Conservation (phyloP, 2,113 vertebrate species). For the Anolis sagrei region DNA sequence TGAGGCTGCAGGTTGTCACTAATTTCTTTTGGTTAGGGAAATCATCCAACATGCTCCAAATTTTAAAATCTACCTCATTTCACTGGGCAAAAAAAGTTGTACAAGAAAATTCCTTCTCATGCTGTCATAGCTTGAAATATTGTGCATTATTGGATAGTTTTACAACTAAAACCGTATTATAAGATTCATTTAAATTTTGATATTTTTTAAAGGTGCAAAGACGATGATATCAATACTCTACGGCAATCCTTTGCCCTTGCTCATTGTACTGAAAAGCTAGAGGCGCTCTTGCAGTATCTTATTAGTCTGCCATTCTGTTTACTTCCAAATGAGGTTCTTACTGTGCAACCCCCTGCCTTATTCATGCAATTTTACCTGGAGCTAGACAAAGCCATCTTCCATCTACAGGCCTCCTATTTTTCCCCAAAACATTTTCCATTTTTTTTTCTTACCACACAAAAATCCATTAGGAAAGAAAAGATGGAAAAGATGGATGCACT, state of each 20-base stretch:
- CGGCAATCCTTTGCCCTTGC: background rate
- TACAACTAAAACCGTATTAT: background rate
- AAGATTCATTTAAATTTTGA: background rate
- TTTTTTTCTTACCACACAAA: too few relatives aligned
- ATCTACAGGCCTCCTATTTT: too few relatives aligned
- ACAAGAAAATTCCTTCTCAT: background rate
- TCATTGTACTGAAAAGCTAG: background rate
- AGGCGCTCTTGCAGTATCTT: background rate
- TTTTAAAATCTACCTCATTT: background rate
- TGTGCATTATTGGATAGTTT: background rate
- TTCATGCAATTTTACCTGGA: too few relatives aligned
- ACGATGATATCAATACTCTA: background rate
- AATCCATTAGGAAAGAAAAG: too few relatives aligned
- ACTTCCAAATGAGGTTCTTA: background rate
- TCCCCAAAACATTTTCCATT: too few relatives aligned
- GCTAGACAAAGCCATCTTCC: too few relatives aligned
- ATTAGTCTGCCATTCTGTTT: background rate
- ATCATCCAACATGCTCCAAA: background rate
- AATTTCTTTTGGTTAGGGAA: background rate
- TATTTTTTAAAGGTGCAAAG: background rate
- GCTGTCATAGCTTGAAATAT: background rate
- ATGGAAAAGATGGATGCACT: too few relatives aligned
- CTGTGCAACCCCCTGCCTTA: background rate
- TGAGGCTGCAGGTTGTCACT: background rate
- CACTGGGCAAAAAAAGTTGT: background rate